These are phyloP conservation scores for Patella caerulea DNA, from an alignment of 2,888 invertebrate species.

Conservation along the genomic window DNA sequence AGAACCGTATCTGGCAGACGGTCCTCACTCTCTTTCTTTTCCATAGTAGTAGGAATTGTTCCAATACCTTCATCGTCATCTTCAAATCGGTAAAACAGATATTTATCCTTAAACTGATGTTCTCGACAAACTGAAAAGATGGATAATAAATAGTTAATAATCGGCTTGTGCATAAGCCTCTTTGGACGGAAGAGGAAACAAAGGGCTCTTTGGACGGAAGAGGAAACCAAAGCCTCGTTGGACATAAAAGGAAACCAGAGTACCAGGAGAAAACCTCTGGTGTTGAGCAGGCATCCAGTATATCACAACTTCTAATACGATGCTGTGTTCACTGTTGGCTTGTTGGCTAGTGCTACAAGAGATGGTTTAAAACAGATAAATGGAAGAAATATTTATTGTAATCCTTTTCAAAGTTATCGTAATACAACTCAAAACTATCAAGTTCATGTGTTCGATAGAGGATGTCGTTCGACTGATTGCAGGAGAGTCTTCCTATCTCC, in stretches of 20 bases:
- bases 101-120: conserved; percentile 87
- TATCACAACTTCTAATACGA: not conserved
- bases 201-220: no score
- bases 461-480: no score
- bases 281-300: not conserved
- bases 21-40: conserved; percentile 74
- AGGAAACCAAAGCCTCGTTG: not conserved
- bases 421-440: no score
- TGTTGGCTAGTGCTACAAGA: not conserved
- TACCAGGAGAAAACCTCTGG: not conserved
- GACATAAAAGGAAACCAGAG: not conserved
- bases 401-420: no score
- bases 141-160: not conserved
- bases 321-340: not conserved
- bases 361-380: not conserved
- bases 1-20: conserved; percentile 80
- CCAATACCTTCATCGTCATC: conserved; percentile 79
- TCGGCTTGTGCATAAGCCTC: no score
- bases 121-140: conserved; percentile 79
- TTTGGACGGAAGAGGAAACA: no score
- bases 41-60: conserved; percentile 52
- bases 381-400: no score
- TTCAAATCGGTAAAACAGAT: conserved; percentile 85
- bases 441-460: no score
- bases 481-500: no score